Evolutionary conservation across 2,888 invertebrate species (phyloP), one percentile per base, ranked within the genome.

Genomic region (Vandiemenella viatica): DNA sequence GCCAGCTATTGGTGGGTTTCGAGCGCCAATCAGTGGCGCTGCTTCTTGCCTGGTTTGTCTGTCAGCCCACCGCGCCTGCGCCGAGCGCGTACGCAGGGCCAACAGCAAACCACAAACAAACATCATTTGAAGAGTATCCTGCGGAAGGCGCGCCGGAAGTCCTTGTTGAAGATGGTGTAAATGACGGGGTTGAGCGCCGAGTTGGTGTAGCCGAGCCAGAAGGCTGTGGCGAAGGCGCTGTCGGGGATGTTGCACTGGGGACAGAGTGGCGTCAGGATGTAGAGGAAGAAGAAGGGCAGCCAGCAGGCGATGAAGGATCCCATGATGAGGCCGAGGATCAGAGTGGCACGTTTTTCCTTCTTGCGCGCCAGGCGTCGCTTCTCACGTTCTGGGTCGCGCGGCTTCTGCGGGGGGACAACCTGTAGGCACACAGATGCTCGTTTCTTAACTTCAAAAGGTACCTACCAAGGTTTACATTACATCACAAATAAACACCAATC

Each of bases 261-360:
- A 62, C 87, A 87, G 50, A 87, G 76, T 7, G 91, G 86, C 63
- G 84, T 82, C 48, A 91, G 68, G 60, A 92, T 89, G 65, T 92
- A 92, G 55, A 92, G 75, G 65, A 89, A 83, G 77, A 97, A 98
- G 69, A 98, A 98, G 1, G 97, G 97, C 62, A 97, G 72, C 97
- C 97, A 96, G 64, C 95, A 95, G 50, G 93, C 84, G 59, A 97
- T 96, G 66, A 98, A 98, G 58, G 95, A 92, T 54, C 93, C 95
- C 90, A 98, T 93, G 57, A 98, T 96, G 53, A 98, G 77, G 37
- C 97, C 97, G 56, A 98, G 71, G 56, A 98, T 95, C 19, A 98
- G 72, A 0, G 96, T 97, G 2, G 98, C 97, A 42, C 97, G 74
- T 61, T 97, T 87, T 68, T 98, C 97, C 65, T 93, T 90, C 61